Conservation (phyloP, 2,888 invertebrate species). For the Lomographa bimaculata region DNA sequence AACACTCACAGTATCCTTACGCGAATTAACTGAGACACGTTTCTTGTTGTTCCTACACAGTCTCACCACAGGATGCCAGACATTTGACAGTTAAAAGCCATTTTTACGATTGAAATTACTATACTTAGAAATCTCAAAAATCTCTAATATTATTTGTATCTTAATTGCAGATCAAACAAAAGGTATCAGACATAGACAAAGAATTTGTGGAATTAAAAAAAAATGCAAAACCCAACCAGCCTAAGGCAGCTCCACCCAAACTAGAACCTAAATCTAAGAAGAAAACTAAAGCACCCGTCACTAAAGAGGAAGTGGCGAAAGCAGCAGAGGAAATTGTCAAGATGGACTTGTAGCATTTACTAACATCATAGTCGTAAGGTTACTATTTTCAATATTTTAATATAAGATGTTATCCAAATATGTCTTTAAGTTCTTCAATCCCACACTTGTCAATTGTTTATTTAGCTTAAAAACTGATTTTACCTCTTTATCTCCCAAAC, state of each 20-base stretch:
- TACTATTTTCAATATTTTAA: slow-evolving; percentile 14
- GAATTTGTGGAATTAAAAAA: slow-evolving; percentile 67
- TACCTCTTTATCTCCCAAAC: too few relatives aligned
- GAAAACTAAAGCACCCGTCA: slow-evolving; percentile 43
- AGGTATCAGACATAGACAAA: slow-evolving; percentile 70
- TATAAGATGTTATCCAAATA: slow-evolving; percentile 22
- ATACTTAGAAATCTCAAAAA: too few relatives aligned
- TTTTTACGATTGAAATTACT: too few relatives aligned
- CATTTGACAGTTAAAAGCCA: too few relatives aligned
- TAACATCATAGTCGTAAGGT: slow-evolving; percentile 22
- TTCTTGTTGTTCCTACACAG: too few relatives aligned
- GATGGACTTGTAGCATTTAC: slow-evolving; percentile 63
- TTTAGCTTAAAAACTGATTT: too few relatives aligned
- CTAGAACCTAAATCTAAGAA: slow-evolving; percentile 44
- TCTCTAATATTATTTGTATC: too few relatives aligned
- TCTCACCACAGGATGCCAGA: too few relatives aligned
- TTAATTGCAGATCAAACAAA: slow-evolving; percentile 72
- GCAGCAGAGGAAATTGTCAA: slow-evolving; percentile 61
- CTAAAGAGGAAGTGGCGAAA: slow-evolving; percentile 64
- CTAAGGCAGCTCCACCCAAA: slow-evolving; percentile 18
- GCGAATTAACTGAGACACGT: too few relatives aligned
- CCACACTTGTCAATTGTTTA: too few relatives aligned
- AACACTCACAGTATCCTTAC: too few relatives aligned
- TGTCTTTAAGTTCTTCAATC: slow-evolving; percentile 10
- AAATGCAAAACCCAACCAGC: slow-evolving; percentile 43